These are phyloP conservation scores for Scomber scombrus DNA, from an alignment of 2,113 vertebrate genomes.

Conservation along the genomic window DNA sequence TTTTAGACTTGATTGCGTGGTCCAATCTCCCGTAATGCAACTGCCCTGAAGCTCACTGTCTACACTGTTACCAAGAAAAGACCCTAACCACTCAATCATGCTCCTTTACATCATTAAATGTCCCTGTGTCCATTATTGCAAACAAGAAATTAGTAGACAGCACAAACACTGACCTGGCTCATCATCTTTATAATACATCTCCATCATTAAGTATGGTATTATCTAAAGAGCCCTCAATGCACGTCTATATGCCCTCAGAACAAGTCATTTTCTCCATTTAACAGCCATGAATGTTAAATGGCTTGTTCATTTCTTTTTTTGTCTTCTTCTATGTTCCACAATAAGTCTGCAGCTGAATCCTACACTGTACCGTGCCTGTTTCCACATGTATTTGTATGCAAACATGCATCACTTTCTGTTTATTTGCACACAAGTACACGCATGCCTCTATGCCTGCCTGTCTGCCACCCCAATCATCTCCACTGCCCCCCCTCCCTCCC, in stretches of 20 bases:
- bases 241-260: no score
- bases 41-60: not conserved
- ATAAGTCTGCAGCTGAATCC: not conserved
- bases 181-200: no score
- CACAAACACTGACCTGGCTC: no score
- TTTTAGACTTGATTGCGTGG: not conserved
- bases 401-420: slow-evolving; percentile 28
- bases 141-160: no score
- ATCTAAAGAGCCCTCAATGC: no score
- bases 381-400: slow-evolving; percentile 3
- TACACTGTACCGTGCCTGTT: not conserved
- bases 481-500: slow-evolving; percentile 18
- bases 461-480: slow-evolving; percentile 52
- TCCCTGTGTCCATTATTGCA: no score
- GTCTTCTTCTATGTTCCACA: not conserved
- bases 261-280: no score
- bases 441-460: slow-evolving; percentile 1
- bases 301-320: not conserved
- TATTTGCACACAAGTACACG: slow-evolving; percentile 8
- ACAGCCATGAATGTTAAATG: not conserved
- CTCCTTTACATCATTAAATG: no score
- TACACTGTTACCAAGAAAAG: not conserved
- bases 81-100: no score
- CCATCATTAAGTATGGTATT: no score
- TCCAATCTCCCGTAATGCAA: not conserved